Evolutionary conservation across 2,797 vertebrate species (phyloP), one percentile per base, ranked within the genome.

Genomic region (Leptatherina wallacei): DNA sequence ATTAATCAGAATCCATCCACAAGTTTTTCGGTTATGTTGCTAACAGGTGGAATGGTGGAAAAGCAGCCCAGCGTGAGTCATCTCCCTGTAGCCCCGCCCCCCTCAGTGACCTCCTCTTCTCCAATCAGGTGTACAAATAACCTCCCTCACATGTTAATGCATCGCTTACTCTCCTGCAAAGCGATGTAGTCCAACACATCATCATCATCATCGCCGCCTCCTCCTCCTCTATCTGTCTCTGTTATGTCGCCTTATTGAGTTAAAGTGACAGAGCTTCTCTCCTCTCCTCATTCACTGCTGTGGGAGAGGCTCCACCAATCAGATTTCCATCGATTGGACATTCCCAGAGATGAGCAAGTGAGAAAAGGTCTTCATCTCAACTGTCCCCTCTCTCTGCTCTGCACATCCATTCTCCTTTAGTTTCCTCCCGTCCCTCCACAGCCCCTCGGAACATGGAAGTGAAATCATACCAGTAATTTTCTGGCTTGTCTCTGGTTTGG

Each of bases 311-410:
- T 66, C 69, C 30, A 42, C 69, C 72, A 29, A 84, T 83, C 62
- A 55, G 72, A 81, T 87, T 67, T 70, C 14, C 74, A 88, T 88
- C n/a, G 83, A 89, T 82, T 58, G 3, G 62, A 84, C 77, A 80
- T 77, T 73, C 75, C 61, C 71, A 24, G 71, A 75, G 69, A 81
- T 38, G 69, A 75, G 49, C 33, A 38, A 73, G 76, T 47, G 75
- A 70, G 58, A 65, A 77, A 36, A 75, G 69, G 30, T 68, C 71
- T 33, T 83, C 55, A 2, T 75, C 67, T 61, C 4, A 1, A 1
- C 65, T 5, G 61, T 59, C 65, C 54, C 30, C 49, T 49, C 35
- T 62, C 56, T 65, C 40, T 5, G 29, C 12, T 1, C 58, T 1
- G 9, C 33, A 8, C 61, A 75, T 80, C 55, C 1, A 44, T 74